Percentiles rank a stretch among this genome's conserved stretches.
These are phyloP conservation scores for Styela clava DNA, from an alignment of 23 tunicate species.

Conservation along the genomic window DNA sequence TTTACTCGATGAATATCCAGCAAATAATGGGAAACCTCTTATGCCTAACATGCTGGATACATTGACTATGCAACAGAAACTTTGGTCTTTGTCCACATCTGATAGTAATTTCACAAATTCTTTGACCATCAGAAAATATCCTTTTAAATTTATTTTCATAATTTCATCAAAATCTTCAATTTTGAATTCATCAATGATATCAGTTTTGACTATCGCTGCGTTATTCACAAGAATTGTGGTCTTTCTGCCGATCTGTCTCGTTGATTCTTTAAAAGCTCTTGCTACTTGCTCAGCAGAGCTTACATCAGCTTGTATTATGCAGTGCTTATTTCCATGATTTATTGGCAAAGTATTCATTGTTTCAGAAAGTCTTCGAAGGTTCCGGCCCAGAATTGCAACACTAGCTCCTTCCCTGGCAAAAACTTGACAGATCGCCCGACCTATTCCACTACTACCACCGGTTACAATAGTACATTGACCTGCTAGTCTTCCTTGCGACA, in stretches of 20 bases:
- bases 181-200: not conserved
- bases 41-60: constrained; percentile 63
- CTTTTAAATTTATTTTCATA: constrained; percentile 23
- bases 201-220: constrained; percentile 32
- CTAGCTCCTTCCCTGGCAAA: not conserved
- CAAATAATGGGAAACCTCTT: not conserved
- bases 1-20: constrained; percentile 73
- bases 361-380: not conserved
- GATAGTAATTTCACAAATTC: constrained; percentile 33
- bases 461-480: not conserved
- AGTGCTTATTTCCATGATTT: not conserved
- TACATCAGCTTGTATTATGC: constrained; percentile 12
- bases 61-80: constrained; percentile 22
- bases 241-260: not conserved
- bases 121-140: constrained; percentile 56
- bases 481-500: not conserved
- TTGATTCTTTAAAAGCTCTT: not conserved
- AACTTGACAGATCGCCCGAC: not conserved
- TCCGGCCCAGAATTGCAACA: not conserved
- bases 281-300: constrained; percentile 1
- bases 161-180: constrained; percentile 22
- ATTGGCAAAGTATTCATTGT: not conserved
- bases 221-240: constrained; percentile 28
- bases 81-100: constrained; percentile 2
- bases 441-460: not conserved